A percentile compares a stretch with the other conserved stretches of the same genome.
These are phyloP conservation scores for Otolemur crassicaudatus DNA, from an alignment of 2,797 vertebrate species.

Conservation along the genomic window DNA sequence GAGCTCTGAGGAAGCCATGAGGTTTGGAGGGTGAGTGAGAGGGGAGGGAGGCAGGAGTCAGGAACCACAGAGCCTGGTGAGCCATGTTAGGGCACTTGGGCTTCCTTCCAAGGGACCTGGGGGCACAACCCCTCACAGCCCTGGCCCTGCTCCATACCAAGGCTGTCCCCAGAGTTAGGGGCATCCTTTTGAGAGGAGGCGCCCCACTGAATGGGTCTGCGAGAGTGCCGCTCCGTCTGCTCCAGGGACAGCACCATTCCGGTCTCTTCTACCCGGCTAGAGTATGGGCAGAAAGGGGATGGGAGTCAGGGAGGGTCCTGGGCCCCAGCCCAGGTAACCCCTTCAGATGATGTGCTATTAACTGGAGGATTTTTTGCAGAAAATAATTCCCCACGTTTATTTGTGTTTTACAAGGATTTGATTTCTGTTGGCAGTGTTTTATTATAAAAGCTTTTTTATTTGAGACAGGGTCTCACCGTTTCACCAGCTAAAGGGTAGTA, in stretches of 20 bases:
- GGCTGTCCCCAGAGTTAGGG: constrained; percentile 55
- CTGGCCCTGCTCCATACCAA: constrained; percentile 68
- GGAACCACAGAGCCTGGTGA: background rate
- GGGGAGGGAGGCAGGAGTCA: background rate
- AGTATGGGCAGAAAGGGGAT: constrained; percentile 52
- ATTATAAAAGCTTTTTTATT: background rate
- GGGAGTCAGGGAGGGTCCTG: background rate
- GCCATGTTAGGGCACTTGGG: background rate
- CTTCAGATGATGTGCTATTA: background rate
- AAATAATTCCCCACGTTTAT: background rate
- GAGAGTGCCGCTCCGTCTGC: constrained; percentile 85
- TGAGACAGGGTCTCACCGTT: background rate
- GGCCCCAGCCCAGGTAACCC: background rate
- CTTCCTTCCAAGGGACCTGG: background rate
- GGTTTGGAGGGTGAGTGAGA: background rate
- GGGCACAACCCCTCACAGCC: background rate
- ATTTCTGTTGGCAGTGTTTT: constrained; percentile 1
- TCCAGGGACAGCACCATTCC: constrained; percentile 91
- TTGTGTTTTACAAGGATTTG: constrained; percentile 13
- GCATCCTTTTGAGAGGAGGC: constrained; percentile 48
- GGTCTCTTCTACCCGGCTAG: constrained; percentile 91
- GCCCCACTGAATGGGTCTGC: constrained; percentile 53
- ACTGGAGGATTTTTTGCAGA: background rate
- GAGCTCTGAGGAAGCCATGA: background rate
- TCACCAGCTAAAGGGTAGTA: background rate